These are phyloP conservation scores for Pseudobourletiella spinata DNA, from an alignment of 1,140 invertebrate genomes.

Conservation along the genomic window DNA sequence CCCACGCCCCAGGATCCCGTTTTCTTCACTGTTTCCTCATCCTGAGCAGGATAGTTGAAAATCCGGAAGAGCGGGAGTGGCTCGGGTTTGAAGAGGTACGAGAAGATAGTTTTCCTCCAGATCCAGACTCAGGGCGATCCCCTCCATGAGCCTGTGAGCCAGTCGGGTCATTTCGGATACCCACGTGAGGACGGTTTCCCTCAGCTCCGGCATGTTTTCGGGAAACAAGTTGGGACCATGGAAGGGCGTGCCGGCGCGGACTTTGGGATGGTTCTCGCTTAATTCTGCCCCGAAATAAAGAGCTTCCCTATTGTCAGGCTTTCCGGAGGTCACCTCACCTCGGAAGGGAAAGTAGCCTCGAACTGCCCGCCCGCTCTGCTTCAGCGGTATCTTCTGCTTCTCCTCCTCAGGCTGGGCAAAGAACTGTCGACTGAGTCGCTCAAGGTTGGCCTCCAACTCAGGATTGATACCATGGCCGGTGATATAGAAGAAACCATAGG, in stretches of 20 bases:
- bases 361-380: slow-evolving; percentile 14
- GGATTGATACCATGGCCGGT: slow-evolving; percentile 12
- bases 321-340: slow-evolving; percentile 22
- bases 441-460: slow-evolving; percentile 9
- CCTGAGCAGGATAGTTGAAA: slow-evolving; percentile 16
- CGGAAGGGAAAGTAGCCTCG: slow-evolving; percentile 25
- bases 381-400: slow-evolving; percentile 20
- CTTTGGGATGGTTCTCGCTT: slow-evolving; percentile 9
- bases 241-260: slow-evolving; percentile 10
- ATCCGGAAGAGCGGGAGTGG: slow-evolving; percentile 19
- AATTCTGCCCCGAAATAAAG: slow-evolving; percentile 29
- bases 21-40: neutral
- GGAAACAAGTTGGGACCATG: slow-evolving; percentile 28
- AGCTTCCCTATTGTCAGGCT: slow-evolving; percentile 26
- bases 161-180: slow-evolving; percentile 1
- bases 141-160: slow-evolving; percentile 16
- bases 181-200: slow-evolving; percentile 11
- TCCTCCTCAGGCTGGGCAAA: slow-evolving; percentile 6
- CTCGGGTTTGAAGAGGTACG: neutral
- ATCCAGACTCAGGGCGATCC: slow-evolving; percentile 14
- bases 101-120: slow-evolving; percentile 21
- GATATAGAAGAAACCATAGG: slow-evolving; percentile 27
- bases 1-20: slow-evolving; percentile 10
- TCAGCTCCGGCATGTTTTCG: slow-evolving; percentile 9
- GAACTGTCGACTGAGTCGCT: slow-evolving; percentile 11